Evolutionary conservation across 2,888 invertebrate species (phyloP).

Genomic region (Anoplius nigerrimus): DNA sequence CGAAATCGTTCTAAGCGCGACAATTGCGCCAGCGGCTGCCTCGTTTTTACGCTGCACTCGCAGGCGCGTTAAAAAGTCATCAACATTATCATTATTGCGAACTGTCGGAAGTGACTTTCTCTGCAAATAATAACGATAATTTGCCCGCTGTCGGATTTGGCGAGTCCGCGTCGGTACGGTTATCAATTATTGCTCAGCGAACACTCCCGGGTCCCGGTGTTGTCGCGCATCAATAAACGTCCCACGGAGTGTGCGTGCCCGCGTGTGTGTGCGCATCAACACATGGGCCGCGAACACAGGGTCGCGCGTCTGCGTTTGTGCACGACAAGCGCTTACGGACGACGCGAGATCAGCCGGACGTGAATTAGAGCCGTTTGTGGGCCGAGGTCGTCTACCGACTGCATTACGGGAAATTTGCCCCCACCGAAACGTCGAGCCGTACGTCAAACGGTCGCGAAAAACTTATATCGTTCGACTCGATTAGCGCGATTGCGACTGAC

Average conservation of each 20-base stretch:
- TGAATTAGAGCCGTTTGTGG: conserved; percentile 33
- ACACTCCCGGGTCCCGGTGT: conserved; percentile 35
- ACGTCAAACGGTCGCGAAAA: no score
- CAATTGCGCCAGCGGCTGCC: no score
- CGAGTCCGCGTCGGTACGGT: conserved; percentile 11
- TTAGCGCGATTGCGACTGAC: no score
- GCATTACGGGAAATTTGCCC: no score
- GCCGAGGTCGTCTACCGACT: not conserved
- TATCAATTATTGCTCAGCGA: conserved; percentile 52
- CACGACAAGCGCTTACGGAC: conserved; percentile 5
- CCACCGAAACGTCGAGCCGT: no score
- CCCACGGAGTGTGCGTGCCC: conserved; percentile 3
- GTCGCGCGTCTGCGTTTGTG: conserved; percentile 20
- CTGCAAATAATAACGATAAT: conserved; percentile 32
- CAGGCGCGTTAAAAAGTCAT: not conserved
- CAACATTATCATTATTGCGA: conserved; percentile 14
- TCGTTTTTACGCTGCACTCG: no score
- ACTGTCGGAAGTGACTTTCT: conserved; percentile 18
- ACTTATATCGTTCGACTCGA: no score
- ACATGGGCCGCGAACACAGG: not conserved
- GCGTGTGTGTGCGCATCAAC: not conserved
- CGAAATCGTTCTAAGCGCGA: no score
- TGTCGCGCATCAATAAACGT: conserved; percentile 43
- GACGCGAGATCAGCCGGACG: conserved; percentile 25
- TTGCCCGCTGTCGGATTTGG: conserved; percentile 14